A percentile compares a stretch with the other conserved stretches of the same genome.
Evolutionary conservation across 2,113 vertebrate species (phyloP).

Genomic region (Leucopternis melanops): DNA sequence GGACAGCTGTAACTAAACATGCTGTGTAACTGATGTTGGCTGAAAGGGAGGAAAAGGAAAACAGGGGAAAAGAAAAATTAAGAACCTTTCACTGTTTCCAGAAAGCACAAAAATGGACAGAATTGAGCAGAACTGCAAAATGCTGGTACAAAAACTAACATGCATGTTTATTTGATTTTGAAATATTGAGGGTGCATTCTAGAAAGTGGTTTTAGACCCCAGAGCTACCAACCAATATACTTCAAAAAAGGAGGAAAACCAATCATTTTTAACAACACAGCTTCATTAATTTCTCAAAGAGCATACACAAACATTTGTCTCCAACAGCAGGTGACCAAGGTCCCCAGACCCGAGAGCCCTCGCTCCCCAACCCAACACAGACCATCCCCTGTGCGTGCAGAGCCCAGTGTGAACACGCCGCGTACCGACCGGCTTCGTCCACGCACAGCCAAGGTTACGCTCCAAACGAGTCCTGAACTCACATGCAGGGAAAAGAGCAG

Average conservation of each 20-base stretch:
- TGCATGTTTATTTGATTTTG: accelerated
- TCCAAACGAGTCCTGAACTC: not conserved
- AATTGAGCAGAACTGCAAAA: not conserved
- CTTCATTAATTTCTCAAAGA: not conserved
- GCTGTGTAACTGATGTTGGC: not conserved
- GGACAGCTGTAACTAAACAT: not conserved
- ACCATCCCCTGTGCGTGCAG: accelerated
- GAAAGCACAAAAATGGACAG: not conserved
- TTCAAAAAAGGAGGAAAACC: accelerated
- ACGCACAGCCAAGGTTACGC: accelerated
- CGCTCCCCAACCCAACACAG: not conserved
- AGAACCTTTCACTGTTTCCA: not conserved
- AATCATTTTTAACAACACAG: accelerated
- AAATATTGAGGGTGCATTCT: not conserved
- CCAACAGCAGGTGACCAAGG: not conserved
- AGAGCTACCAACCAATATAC: accelerated
- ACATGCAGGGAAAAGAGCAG: not conserved
- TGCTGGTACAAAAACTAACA: not conserved
- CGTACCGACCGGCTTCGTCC: accelerated
- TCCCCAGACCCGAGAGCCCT: not conserved
- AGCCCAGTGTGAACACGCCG: accelerated
- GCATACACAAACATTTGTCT: accelerated
- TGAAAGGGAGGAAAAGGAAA: not conserved
- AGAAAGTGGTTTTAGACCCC: not conserved
- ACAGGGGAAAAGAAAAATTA: too few species aligned